These are phyloP conservation scores for Lycaena phlaeas DNA, from an alignment of 2,888 invertebrate genomes.

Conservation along the genomic window DNA sequence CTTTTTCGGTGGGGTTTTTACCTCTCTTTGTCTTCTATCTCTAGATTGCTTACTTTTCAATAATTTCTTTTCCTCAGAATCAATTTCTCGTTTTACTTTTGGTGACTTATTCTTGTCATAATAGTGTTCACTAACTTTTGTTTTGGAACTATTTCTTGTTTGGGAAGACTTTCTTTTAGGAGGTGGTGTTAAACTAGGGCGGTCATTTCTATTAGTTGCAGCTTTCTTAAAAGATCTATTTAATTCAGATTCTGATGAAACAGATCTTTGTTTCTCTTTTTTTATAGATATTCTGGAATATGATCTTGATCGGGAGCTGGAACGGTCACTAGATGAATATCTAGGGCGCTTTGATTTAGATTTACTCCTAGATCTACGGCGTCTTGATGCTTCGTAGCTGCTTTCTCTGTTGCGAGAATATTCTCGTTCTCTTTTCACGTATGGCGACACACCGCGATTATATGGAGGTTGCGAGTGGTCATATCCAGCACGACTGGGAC, in stretches of 20 bases:
- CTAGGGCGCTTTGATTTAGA: conserved; percentile 37
- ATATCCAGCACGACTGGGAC: conserved; percentile 24
- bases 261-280: conserved; percentile 31
- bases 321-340: conserved; percentile 51
- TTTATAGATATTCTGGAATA: conserved; percentile 34
- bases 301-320: conserved; percentile 44
- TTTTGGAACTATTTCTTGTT: conserved; percentile 29
- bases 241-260: conserved; percentile 42
- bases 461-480: conserved; percentile 31
- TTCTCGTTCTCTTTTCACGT: conserved; percentile 32
- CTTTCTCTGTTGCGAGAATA: conserved; percentile 42
- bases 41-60: conserved; percentile 31
- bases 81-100: conserved; percentile 19
- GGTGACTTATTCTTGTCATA: conserved; percentile 29
- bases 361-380: conserved; percentile 38
- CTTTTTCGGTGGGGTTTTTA: conserved; percentile 32
- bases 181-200: conserved; percentile 33
- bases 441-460: conserved; percentile 47
- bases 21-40: conserved; percentile 28
- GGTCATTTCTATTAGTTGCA: conserved; percentile 25
- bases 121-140: conserved; percentile 27
- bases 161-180: conserved; percentile 30
- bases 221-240: conserved; percentile 36
- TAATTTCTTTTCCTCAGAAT: conserved; percentile 25
- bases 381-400: conserved; percentile 32